These are phyloP conservation scores for Tachina fera DNA, from an alignment of 2,888 invertebrate genomes.

Conservation along the genomic window DNA sequence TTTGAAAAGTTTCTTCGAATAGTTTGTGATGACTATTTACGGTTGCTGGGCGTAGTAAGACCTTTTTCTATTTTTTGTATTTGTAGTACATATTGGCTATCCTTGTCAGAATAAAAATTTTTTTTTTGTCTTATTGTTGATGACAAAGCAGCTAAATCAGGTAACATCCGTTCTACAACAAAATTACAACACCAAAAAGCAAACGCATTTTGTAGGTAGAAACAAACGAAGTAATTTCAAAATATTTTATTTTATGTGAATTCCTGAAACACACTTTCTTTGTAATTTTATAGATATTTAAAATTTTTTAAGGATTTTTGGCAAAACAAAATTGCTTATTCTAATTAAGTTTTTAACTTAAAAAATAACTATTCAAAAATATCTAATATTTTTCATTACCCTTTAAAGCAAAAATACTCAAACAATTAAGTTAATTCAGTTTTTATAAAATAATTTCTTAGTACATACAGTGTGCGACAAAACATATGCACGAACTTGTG, in stretches of 20 bases:
- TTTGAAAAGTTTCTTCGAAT: neutral
- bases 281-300: too few relatives aligned
- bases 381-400: neutral
- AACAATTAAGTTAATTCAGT: neutral
- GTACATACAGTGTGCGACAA: too few relatives aligned
- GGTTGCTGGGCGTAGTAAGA: slow-evolving; percentile 52
- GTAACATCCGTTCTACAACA: too few relatives aligned
- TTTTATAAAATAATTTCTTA: neutral
- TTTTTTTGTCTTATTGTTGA: too few relatives aligned
- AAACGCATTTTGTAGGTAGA: too few relatives aligned
- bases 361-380: neutral
- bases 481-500: too few relatives aligned
- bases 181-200: too few relatives aligned
- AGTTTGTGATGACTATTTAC: slow-evolving; percentile 37
- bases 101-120: neutral
- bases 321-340: neutral
- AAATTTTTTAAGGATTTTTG: neutral
- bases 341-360: neutral
- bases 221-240: too few relatives aligned
- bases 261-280: too few relatives aligned
- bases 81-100: neutral
- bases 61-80: neutral
- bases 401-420: neutral
- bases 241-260: too few relatives aligned
- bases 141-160: too few relatives aligned